phyloP scores from a whole-genome alignment of 2,888 invertebrate species.

The Chromoteleia sp. region DNA sequence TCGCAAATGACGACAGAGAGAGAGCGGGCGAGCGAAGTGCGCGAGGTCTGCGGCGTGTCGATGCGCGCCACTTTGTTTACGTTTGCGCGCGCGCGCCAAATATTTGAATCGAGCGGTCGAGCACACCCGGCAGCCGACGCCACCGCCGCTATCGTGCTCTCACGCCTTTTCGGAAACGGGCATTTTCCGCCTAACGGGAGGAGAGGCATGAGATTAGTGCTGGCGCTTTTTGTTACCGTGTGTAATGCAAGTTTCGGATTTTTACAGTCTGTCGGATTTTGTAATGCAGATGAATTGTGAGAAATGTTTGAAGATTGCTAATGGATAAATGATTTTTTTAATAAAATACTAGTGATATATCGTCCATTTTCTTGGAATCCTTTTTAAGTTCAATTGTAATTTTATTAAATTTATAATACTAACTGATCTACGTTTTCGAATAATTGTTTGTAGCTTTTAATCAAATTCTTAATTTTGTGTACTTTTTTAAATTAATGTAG shows the following conservation, averaged over 20 bases:
- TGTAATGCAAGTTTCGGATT: not conserved
- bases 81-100: constrained; percentile 73
- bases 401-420: no score
- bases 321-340: no score
- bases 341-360: no score
- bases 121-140: constrained; percentile 11
- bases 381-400: no score
- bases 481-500: no score
- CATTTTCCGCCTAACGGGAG: not conserved
- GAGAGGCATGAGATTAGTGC: not conserved
- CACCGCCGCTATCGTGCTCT: constrained; percentile 11
- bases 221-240: not conserved
- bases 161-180: not conserved
- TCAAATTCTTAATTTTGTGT: no score
- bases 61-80: constrained; percentile 72
- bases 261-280: not conserved
- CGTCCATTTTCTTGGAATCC: no score
- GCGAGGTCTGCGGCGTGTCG: constrained; percentile 8
- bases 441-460: no score
- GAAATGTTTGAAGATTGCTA: no score
- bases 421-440: no score
- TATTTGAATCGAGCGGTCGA: constrained; percentile 68
- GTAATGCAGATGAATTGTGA: no score
- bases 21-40: constrained; percentile 26
- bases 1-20: constrained; percentile 25